A percentile compares a stretch with the other conserved stretches of the same genome.
phyloP scores from a whole-genome alignment of 2,113 vertebrate genomes.

The Lipotes vexillifer region DNA sequence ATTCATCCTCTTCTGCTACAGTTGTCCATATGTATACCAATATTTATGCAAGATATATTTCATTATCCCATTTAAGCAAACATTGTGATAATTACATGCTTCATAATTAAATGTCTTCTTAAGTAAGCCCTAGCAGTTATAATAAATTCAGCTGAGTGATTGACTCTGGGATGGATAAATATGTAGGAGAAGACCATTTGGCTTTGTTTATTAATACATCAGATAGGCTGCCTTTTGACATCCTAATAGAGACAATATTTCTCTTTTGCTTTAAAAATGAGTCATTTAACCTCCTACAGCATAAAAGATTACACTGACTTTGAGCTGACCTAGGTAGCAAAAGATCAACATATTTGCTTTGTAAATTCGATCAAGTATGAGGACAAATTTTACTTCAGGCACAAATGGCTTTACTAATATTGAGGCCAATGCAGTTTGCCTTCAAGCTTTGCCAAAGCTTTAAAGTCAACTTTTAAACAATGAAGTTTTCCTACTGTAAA shows the following conservation, averaged over 20 bases:
- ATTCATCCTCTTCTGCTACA: background rate
- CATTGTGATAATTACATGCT: background rate
- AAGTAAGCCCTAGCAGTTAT: background rate
- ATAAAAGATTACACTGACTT: background rate
- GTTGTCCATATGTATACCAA: background rate
- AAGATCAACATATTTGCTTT: slow-evolving; percentile 46
- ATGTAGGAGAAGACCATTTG: background rate
- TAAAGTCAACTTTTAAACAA: background rate
- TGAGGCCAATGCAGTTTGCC: background rate
- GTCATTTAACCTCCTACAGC: background rate
- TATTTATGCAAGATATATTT: background rate
- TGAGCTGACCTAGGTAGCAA: background rate
- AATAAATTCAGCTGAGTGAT: slow-evolving; percentile 6
- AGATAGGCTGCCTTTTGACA: background rate
- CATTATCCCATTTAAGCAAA: slow-evolving; percentile 15
- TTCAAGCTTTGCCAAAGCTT: background rate
- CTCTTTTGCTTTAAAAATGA: background rate
- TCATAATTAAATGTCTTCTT: slow-evolving; percentile 46
- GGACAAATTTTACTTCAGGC: background rate
- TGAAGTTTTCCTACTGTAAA: background rate
- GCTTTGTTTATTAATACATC: slow-evolving; percentile 21
- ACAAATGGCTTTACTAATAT: background rate
- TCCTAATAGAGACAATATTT: background rate
- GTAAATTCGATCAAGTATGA: background rate
- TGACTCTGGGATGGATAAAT: background rate